Conservation (phyloP, 1,140 invertebrate species). For the Ephestia elutella region DNA sequence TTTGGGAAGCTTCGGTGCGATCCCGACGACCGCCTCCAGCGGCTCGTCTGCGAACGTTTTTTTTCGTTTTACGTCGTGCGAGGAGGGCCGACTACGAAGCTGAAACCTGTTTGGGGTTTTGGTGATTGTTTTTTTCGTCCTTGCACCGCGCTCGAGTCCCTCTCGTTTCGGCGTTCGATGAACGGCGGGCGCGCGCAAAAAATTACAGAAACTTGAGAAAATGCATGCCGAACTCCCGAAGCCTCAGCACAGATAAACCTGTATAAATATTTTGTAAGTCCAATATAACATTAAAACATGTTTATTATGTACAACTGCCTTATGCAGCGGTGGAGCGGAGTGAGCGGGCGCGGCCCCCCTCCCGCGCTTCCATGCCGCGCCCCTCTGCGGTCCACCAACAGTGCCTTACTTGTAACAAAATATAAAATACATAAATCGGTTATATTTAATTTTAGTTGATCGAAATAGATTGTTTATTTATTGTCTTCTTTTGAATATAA, state of each 20-base stretch:
- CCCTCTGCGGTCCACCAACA: conserved; percentile 35
- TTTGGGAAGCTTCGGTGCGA: conserved; percentile 43
- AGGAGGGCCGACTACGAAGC: conserved; percentile 42
- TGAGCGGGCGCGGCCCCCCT: conserved; percentile 32
- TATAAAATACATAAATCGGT: conserved; percentile 62
- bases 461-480: conserved; percentile 72
- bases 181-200: conserved; percentile 46
- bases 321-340: conserved; percentile 22
- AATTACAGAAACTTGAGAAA: conserved; percentile 42
- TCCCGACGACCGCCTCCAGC: conserved; percentile 36
- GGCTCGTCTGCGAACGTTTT: conserved; percentile 44
- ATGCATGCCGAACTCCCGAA: conserved; percentile 50
- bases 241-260: conserved; percentile 42
- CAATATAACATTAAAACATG: conserved; percentile 40
- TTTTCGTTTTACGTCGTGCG: conserved; percentile 61
- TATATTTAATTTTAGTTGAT: conserved; percentile 73
- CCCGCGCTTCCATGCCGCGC: conserved; percentile 53
- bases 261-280: conserved; percentile 50
- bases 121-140: conserved; percentile 66
- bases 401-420: conserved; percentile 66
- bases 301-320: conserved; percentile 24
- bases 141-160: conserved; percentile 33
- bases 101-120: conserved; percentile 62
- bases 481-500: conserved; percentile 68
- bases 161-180: conserved; percentile 33